Conservation (phyloP, 2,113 vertebrate species). For the Chascanopsetta lugubris region DNA sequence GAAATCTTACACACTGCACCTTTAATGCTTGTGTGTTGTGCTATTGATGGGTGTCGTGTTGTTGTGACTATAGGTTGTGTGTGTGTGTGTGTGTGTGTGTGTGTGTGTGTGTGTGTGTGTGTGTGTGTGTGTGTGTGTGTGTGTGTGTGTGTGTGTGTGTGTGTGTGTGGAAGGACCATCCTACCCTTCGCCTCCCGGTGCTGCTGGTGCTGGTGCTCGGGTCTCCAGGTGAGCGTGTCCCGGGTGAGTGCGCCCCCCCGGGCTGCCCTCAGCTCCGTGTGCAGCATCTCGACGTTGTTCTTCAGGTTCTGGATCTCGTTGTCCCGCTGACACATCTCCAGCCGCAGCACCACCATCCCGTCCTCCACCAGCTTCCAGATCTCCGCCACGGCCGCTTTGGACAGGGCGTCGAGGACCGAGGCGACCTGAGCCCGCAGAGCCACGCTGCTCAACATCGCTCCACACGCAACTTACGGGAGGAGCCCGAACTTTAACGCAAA, state of each 20-base stretch:
- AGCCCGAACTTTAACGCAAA: background rate
- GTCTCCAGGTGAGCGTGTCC: conserved; percentile 25
- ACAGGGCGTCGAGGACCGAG: conserved; percentile 68
- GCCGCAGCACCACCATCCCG: conserved; percentile 67
- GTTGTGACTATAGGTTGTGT: no score
- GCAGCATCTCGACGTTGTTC: conserved; percentile 65
- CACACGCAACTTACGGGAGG: background rate
- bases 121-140: background rate
- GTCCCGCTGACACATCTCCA: conserved; percentile 72
- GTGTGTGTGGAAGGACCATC: conserved; percentile 2
- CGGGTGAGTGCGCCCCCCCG: no score
- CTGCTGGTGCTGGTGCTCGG: background rate
- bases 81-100: no score
- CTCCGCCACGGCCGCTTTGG: conserved; percentile 70
- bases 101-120: background rate
- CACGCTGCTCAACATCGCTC: conserved; percentile 63
- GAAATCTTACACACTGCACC: no score
- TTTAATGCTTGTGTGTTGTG: no score
- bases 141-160: background rate
- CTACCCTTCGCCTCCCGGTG: conserved; percentile 29
- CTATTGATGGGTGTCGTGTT: no score
- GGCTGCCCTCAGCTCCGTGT: conserved; percentile 58
- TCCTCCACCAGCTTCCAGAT: conserved; percentile 76
- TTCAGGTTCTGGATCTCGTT: conserved; percentile 71
- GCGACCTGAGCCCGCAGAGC: conserved; percentile 69